phyloP scores from a whole-genome alignment of 2,113 vertebrate species.

The Dasyornis broadbenti region DNA sequence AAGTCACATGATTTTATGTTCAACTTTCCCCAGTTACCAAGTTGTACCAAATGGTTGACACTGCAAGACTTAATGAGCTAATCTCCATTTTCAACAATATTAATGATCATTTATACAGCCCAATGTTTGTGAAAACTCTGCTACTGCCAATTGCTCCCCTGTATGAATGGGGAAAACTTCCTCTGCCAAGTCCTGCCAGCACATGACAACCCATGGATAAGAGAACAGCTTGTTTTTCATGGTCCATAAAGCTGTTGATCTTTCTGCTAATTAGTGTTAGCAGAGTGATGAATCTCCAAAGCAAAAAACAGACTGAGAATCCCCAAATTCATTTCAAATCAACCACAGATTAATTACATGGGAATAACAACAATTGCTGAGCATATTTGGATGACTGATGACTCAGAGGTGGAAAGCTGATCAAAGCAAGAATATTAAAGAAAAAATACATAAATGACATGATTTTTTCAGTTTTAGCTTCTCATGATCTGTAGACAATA shows the following conservation, averaged over 20 bases:
- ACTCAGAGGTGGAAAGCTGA: neutral
- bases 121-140: neutral
- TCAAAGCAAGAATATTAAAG: neutral
- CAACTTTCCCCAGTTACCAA: neutral
- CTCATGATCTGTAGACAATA: neutral
- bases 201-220: neutral
- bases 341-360: neutral
- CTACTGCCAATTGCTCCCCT: neutral
- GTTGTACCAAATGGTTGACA: neutral
- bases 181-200: neutral
- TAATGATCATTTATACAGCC: neutral
- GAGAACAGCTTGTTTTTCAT: constrained; percentile 24
- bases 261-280: constrained; percentile 18
- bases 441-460: neutral
- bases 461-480: neutral
- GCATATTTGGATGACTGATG: neutral
- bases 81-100: neutral
- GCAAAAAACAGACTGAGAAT: neutral
- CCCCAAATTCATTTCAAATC: neutral
- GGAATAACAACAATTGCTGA: neutral
- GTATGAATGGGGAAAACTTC: neutral
- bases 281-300: constrained; percentile 1
- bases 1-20: neutral
- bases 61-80: neutral
- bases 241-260: constrained; percentile 22